These are phyloP conservation scores for Bufo bufo DNA, from an alignment of 2,113 vertebrate species.

Conservation along the genomic window DNA sequence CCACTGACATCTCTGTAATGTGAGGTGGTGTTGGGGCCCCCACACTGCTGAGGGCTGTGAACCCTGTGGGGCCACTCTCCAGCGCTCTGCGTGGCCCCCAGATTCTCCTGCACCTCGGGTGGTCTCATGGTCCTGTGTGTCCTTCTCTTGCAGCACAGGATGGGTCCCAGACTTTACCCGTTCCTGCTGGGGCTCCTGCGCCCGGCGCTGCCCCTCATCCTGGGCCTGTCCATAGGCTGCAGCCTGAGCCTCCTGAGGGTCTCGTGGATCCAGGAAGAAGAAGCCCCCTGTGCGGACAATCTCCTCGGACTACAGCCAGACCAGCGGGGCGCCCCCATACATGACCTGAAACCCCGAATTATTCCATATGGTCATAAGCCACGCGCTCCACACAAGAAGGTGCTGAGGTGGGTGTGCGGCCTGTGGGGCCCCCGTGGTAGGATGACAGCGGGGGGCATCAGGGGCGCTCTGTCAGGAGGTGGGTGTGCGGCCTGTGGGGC, in stretches of 20 bases:
- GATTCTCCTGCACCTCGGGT: too few relatives aligned
- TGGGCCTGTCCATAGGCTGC: conserved; percentile 92
- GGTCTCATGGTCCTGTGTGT: not conserved
- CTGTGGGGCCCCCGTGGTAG: not conserved
- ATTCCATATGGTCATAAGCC: conserved; percentile 91
- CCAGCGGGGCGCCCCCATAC: conserved; percentile 51
- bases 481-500: too few relatives aligned
- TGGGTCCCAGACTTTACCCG: conserved; percentile 78
- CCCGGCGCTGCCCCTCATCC: conserved; percentile 87
- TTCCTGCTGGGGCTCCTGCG: conserved; percentile 82
- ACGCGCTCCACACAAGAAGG: conserved; percentile 90
- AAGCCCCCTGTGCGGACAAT: conserved; percentile 75
- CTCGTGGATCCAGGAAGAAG: conserved; percentile 86
- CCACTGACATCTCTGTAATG: too few relatives aligned
- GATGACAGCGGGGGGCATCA: too few relatives aligned
- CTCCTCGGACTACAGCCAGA: conserved; percentile 66
- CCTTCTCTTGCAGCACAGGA: not conserved
- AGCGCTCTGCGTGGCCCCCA: too few relatives aligned
- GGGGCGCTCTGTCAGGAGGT: too few relatives aligned
- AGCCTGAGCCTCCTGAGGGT: conserved; percentile 91
- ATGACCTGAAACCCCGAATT: conserved; percentile 84
- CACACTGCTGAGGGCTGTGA: too few relatives aligned
- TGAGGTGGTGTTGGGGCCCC: too few relatives aligned
- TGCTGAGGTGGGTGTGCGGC: conserved; percentile 80
- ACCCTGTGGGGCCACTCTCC: too few relatives aligned